Percentiles rank a stretch among this genome's conserved stretches.
Evolutionary conservation across 2,113 vertebrate genomes (phyloP).

Genomic region (Eurypyga helias): DNA sequence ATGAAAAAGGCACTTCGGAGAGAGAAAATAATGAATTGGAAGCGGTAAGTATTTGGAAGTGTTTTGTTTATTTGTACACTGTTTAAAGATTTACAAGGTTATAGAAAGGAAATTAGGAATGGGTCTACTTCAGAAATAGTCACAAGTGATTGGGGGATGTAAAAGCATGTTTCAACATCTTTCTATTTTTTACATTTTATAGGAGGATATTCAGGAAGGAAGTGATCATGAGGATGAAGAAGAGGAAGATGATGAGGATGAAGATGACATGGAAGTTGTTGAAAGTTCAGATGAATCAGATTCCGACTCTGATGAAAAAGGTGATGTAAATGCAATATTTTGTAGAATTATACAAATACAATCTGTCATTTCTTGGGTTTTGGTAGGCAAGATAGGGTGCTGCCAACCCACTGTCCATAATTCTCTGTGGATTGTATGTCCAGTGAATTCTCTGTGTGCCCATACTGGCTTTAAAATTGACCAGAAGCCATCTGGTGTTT

Average conservation of each 20-base stretch:
- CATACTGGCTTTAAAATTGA: neutral
- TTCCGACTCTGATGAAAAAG: slow-evolving; percentile 96
- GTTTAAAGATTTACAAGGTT: neutral
- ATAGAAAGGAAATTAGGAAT: neutral
- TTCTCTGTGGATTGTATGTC: neutral
- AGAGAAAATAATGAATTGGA: slow-evolving; percentile 83
- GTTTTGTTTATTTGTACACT: neutral
- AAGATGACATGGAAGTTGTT: slow-evolving; percentile 87
- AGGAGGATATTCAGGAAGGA: slow-evolving; percentile 87
- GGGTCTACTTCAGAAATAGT: neutral
- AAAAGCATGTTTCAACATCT: neutral
- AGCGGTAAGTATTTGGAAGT: slow-evolving; percentile 73
- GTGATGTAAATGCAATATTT: slow-evolving; percentile 61
- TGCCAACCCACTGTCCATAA: neutral
- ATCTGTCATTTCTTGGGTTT: neutral
- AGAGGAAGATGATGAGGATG: slow-evolving; percentile 91
- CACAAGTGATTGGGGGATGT: neutral
- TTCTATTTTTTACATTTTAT: neutral
- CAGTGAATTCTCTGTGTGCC: neutral
- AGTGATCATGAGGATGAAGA: slow-evolving; percentile 95
- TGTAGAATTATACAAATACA: neutral
- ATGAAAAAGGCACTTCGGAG: slow-evolving; percentile 83
- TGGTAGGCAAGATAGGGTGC: neutral
- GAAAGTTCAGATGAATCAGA: slow-evolving; percentile 95
- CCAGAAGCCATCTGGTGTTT: neutral